Base-by-base conservation (phyloP, 30 jellyfish, hydroid and myxozoan species). In the Calvadosia cruxmelitensis region DNA sequence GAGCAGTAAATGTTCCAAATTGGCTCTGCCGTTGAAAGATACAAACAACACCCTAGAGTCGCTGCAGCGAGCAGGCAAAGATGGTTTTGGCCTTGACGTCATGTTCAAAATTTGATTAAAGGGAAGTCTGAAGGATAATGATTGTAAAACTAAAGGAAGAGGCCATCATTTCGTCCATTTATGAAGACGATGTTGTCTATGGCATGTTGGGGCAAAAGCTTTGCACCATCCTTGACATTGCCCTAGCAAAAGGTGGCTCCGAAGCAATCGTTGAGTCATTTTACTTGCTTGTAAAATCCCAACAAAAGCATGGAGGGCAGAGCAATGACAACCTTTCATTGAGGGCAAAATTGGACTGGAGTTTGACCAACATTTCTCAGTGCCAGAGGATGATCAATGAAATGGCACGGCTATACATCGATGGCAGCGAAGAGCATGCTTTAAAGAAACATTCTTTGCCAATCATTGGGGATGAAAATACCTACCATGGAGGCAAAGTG, bases 321-420 rank as follows among this genome's bases (percentile, higher is more conserved):
- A 7, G 1, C 2, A 69, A 69, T 69, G 79, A 69, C 49, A 34
- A 63, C 62, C 29, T 69, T 12, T 69, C 79, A 24, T 51, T 69
- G 25, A 48, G 79, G 31, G 31, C 79, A 33, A 69, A 69, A 34
- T 69, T 69, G 13, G 79, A 69, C 57, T 69, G 79, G 69, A 24
- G 72, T 31, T 52, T 69, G 23, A 68, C 79, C 0, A 69, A 69
- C 50, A 64, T 50, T 31, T 24, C 50, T 30, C 79, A 69, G 30
- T 24, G 27, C 30, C 35, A 34, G 27, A 48, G 70, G 5, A 69
- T 69, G 77, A 67, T 42, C 25, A 68, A 48, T 23, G 79, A 69
- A 69, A 69, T 69, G 25, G 79, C 69, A 25, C 49, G 50, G 71
- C 12, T 69, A 31, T 10, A 62, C 24, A 16, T 57, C n/a, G 28